Conservation (phyloP, 2,797 vertebrate genomes). For the Chrosomus eos region DNA sequence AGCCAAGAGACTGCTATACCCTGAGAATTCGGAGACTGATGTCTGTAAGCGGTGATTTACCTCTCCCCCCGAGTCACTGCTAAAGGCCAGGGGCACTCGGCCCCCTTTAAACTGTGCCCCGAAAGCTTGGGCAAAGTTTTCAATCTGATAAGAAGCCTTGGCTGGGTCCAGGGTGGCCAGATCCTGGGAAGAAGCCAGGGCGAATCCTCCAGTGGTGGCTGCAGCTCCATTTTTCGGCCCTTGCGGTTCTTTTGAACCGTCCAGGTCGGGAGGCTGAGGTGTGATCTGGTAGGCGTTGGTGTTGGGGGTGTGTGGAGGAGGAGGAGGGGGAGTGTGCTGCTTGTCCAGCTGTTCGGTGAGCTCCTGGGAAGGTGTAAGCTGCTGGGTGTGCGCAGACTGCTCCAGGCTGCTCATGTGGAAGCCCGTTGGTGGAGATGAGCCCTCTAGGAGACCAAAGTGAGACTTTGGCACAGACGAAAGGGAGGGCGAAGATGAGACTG, state of each 20-base stretch:
- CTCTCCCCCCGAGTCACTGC: constrained; percentile 88
- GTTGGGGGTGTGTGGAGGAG: constrained; percentile 63
- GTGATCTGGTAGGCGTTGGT: constrained; percentile 85
- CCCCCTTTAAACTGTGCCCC: constrained; percentile 97
- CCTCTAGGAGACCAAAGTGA: constrained; percentile 93
- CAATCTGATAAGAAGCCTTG: constrained; percentile 96
- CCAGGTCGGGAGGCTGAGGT: constrained; percentile 84
- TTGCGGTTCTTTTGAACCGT: constrained; percentile 84
- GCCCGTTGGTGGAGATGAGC: constrained; percentile 85
- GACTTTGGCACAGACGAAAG: constrained; percentile 94
- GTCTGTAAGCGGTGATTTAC: constrained; percentile 95
- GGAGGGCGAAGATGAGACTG: constrained; percentile 86
- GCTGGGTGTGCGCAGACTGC: constrained; percentile 85
- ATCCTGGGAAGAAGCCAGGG: constrained; percentile 85
- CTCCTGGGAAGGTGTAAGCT: constrained; percentile 99
- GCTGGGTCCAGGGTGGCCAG: constrained; percentile 88
- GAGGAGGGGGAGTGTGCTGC: constrained; percentile 79
- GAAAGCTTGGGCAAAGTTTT: constrained; percentile 99
- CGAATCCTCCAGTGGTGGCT: constrained; percentile 79
- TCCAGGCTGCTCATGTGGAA: constrained; percentile 94
- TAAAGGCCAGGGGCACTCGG: constrained; percentile 89
- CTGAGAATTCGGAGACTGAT: constrained; percentile 98
- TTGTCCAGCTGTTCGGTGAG: constrained; percentile 96
- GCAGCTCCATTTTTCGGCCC: constrained; percentile 76
- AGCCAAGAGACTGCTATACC: constrained; percentile 98